Base-by-base conservation (phyloP, 2,888 invertebrate genomes). In the Aelia acuminata region DNA sequence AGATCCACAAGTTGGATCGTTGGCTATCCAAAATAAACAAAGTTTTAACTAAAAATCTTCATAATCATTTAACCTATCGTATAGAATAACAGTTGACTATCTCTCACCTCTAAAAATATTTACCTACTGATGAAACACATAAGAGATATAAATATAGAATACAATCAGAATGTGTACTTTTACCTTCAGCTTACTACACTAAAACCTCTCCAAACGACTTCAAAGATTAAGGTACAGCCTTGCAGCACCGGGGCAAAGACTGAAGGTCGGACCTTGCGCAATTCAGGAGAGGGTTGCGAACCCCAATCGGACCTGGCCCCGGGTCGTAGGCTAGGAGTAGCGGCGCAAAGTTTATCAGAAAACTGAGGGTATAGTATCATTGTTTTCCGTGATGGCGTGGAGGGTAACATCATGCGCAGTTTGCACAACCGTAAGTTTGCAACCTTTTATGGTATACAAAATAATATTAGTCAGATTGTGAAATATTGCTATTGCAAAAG, bases 251-350 rank as follows among this genome's bases (percentile, higher is more conserved):
- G 80, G 22, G 22, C 18, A 20, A 39, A n/a, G n/a, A 43, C 43
- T 3, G 43, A 75, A 80, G 80, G n/a, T 35, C 31, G 63, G 35
- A 70, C 63, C 43, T 43, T 80, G n/a, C 80, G 80, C 80, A 80
- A 80, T 43, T 22, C 10, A 4, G 22, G n/a, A 5, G 43, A 43
- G 80, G 80, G n/a, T 80, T 80, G 43, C 31, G 80, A 80, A 43
- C 43, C 43, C 43, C 18, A 80, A 80, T 43, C 39, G 15, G 39
- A 31, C 22, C 43, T 39, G 75, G 75, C 75, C 75, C 18, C 13
- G 80, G 80, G 80, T 80, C 80, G 80, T n/a, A 80, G 80, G 43
- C 43, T 47, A 75, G 39, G n/a, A 43, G 43, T 43, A 43, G 43
- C 11, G 43, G 39, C 43, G 18, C 63, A 70, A 70, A 70, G 63